Conservation (phyloP, 2,888 invertebrate genomes). For the Flabesymbios commensalis region DNA sequence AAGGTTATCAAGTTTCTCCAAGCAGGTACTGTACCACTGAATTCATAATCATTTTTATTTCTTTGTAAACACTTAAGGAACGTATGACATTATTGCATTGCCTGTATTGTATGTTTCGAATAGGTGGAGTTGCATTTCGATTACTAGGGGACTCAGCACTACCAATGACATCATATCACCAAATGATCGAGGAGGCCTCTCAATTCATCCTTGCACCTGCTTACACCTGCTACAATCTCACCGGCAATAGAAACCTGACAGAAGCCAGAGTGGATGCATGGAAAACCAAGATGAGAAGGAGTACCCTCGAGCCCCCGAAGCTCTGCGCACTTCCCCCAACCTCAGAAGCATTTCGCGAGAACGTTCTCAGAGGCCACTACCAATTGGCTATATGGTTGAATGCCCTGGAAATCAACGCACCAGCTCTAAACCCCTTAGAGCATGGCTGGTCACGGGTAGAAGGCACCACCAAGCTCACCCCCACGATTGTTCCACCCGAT, state of each 20-base stretch:
- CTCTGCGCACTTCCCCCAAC: neutral
- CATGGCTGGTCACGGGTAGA: neutral
- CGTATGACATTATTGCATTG: too few species aligned
- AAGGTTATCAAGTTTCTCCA: neutral
- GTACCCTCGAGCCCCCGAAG: neutral
- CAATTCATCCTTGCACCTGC: neutral
- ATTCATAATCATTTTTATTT: too few species aligned
- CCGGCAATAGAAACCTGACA: neutral
- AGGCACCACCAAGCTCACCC: too few species aligned
- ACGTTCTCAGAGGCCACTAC: neutral
- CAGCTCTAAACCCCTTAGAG: too few species aligned
- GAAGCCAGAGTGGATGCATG: neutral
- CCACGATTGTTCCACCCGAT: neutral
- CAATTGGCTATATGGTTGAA: neutral
- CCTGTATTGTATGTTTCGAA: neutral
- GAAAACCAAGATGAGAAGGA: slow-evolving; percentile 1
- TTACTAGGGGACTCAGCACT: neutral
- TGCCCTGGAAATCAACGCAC: too few species aligned
- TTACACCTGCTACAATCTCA: neutral
- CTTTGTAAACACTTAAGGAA: too few species aligned
- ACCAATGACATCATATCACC: neutral
- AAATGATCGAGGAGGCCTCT: neutral
- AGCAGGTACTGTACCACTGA: slow-evolving; percentile 1
- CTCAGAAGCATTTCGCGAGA: neutral
- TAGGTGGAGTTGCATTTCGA: neutral